These are phyloP conservation scores for Rhynchophorus ferrugineus DNA, from an alignment of 1,140 invertebrate species.

Conservation along the genomic window DNA sequence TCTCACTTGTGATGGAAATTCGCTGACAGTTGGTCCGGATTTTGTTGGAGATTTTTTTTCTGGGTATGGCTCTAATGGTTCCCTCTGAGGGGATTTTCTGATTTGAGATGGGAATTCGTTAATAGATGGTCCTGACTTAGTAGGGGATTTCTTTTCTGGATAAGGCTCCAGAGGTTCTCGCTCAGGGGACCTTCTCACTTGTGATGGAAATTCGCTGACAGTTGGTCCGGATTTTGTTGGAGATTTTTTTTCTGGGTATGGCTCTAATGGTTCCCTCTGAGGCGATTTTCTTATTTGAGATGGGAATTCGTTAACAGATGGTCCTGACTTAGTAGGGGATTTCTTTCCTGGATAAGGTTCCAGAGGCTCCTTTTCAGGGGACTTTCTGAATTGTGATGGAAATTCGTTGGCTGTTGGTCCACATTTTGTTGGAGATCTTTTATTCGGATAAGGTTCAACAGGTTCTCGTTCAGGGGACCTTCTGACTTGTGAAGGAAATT, in stretches of 20 bases:
- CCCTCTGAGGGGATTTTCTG: constrained; percentile 21
- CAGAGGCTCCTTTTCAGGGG: constrained; percentile 21
- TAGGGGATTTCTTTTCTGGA: constrained; percentile 20
- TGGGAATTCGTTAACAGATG: constrained; percentile 26
- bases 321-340: constrained; percentile 9
- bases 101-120: constrained; percentile 25
- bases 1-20: constrained; percentile 24
- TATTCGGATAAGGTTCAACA: constrained; percentile 21
- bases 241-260: constrained; percentile 13
- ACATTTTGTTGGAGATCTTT: constrained; percentile 13
- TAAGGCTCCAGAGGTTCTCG: constrained; percentile 24
- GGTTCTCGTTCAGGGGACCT: constrained; percentile 21
- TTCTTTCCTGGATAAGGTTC: constrained; percentile 19
- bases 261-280: constrained; percentile 18
- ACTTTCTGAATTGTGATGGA: constrained; percentile 21
- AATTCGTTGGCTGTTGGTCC: constrained; percentile 20
- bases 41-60: constrained; percentile 16
- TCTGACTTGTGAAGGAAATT: constrained; percentile 25
- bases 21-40: constrained; percentile 10
- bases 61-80: constrained; percentile 22
- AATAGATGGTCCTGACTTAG: constrained; percentile 7
- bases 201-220: constrained; percentile 25
- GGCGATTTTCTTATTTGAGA: constrained; percentile 29
- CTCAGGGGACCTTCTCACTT: constrained; percentile 29
- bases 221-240: constrained; percentile 7